Conservation (phyloP, 2,888 invertebrate species). For the Stenolophus ochropezus region DNA sequence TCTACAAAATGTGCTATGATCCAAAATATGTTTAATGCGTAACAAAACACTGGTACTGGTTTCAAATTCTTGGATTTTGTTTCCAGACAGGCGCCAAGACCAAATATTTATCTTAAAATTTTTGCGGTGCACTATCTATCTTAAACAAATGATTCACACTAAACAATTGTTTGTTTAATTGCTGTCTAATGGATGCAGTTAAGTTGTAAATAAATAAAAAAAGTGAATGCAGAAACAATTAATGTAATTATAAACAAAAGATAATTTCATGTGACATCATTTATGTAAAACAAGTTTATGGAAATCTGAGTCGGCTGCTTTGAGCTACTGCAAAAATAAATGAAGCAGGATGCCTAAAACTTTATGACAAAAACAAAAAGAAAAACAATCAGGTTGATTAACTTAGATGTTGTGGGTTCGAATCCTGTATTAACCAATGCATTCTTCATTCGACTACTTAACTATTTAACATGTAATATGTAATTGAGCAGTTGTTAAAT, state of each 20-base stretch:
- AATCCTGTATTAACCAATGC: too few relatives aligned
- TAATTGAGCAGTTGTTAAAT: too few relatives aligned
- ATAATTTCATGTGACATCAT: not conserved
- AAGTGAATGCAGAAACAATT: conserved; percentile 35
- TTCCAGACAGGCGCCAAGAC: not conserved
- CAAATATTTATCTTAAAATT: not conserved
- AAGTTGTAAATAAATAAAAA: not conserved
- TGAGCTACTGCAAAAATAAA: not conserved
- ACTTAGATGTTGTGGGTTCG: too few relatives aligned
- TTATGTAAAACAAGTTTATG: conserved; percentile 5
- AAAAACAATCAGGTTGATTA: not conserved
- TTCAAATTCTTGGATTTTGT: not conserved
- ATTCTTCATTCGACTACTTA: too few relatives aligned
- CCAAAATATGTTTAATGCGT: too few relatives aligned
- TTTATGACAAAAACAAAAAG: not conserved
- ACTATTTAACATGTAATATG: too few relatives aligned
- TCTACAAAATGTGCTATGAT: too few relatives aligned
- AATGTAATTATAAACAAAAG: conserved; percentile 24
- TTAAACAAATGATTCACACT: not conserved
- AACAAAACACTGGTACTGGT: not conserved
- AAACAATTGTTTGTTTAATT: not conserved
- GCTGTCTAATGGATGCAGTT: not conserved
- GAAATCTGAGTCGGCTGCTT: not conserved
- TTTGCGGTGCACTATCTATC: not conserved
- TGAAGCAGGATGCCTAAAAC: not conserved